These are phyloP conservation scores for Menidia menidia DNA, from an alignment of 2,797 vertebrate species.

Conservation along the genomic window DNA sequence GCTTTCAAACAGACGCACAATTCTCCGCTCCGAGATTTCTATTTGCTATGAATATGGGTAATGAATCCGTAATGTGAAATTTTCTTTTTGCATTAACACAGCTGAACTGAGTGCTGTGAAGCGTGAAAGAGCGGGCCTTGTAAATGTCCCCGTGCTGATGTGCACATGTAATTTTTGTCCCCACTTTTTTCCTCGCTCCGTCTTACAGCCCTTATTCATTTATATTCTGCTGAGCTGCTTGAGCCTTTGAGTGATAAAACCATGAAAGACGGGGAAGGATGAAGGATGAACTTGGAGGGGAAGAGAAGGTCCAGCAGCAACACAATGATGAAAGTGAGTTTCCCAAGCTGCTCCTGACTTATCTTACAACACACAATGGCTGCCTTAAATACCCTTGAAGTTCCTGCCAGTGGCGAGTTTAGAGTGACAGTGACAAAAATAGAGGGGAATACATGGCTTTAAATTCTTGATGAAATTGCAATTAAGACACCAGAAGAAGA, in stretches of 20 bases:
- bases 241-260: conserved; percentile 73
- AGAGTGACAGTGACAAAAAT: conserved; percentile 71
- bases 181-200: conserved; percentile 40
- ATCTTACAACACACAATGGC: conserved; percentile 78
- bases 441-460: conserved; percentile 54
- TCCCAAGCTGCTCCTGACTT: conserved; percentile 73
- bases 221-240: conserved; percentile 75
- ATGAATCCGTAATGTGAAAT: conserved; percentile 48
- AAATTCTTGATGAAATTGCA: conserved; percentile 82
- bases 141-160: conserved; percentile 39
- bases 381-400: conserved; percentile 76
- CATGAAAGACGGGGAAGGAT: conserved; percentile 62
- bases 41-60: conserved; percentile 32
- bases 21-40: conserved; percentile 18
- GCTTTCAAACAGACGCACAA: conserved; percentile 2
- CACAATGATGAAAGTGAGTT: conserved; percentile 74
- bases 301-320: conserved; percentile 62
- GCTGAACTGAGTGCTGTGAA: conserved; percentile 15
- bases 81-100: conserved; percentile 44
- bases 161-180: conserved; percentile 45
- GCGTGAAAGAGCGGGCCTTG: conserved; percentile 37
- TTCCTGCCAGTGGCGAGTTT: conserved; percentile 58
- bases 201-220: conserved; percentile 62
- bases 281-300: conserved; percentile 51
- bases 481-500: conserved; percentile 70